Conservation (phyloP, 37 sponge, comb jelly and placozoan species). For the Chondrosia reniformis region DNA sequence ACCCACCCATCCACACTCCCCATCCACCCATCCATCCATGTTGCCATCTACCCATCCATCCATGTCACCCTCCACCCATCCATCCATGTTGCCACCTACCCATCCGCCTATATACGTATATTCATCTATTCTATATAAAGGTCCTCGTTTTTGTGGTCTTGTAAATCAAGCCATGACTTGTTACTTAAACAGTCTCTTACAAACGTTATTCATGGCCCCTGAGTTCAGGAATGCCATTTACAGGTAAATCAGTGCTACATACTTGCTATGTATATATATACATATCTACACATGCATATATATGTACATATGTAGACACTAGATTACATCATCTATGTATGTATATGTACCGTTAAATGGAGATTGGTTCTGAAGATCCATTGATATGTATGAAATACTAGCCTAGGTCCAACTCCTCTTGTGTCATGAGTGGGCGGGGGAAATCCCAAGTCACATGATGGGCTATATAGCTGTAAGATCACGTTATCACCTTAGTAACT, state of each 20-base stretch:
- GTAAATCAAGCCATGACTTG: constrained; percentile 98
- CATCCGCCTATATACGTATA: neutral
- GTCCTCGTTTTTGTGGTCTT: constrained; percentile 55
- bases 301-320: constrained; percentile 14
- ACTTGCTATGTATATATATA: neutral
- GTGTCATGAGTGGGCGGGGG: no score
- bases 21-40: no score
- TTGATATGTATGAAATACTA: neutral
- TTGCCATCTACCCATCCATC: no score
- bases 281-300: neutral
- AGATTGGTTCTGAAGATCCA: neutral
- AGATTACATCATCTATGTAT: constrained; percentile 7
- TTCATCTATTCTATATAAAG: neutral
- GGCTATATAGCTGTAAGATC: no score
- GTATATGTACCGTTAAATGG: neutral
- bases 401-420: no score
- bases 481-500: no score
- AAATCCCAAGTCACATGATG: no score
- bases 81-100: neutral
- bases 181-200: constrained; percentile 93
- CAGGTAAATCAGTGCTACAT: constrained; percentile 31
- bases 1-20: no score
- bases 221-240: constrained; percentile 93
- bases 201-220: constrained; percentile 93
- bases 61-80: no score